A percentile compares a stretch with the other conserved stretches of the same genome.
phyloP scores from a whole-genome alignment of 2,113 vertebrate species.

The Dipodomys ordii region DNA sequence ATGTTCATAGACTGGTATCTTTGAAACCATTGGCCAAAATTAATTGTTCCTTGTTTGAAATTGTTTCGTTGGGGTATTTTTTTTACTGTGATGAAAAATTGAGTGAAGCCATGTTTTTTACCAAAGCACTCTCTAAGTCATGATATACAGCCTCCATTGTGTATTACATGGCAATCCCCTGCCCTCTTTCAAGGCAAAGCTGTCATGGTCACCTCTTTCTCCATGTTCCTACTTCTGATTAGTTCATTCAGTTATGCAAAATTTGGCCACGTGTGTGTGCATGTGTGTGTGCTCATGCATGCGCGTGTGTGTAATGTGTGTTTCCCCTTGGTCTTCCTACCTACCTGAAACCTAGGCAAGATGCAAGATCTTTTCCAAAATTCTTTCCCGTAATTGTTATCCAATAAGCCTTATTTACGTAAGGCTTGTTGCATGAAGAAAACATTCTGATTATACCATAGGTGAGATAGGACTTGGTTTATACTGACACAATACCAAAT shows the following conservation, averaged over 20 bases:
- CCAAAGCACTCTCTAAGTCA: background rate
- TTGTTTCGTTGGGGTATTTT: background rate
- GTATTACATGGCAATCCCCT: background rate
- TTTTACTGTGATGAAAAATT: background rate
- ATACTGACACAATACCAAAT: background rate
- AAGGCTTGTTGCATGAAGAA: background rate
- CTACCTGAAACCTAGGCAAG: background rate
- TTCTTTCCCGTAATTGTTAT: background rate
- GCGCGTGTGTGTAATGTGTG: no score
- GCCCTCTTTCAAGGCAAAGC: background rate
- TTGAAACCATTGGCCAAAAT: background rate
- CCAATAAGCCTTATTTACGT: background rate
- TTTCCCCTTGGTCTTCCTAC: background rate
- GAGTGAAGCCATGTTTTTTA: background rate
- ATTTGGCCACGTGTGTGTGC: background rate
- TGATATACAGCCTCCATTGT: background rate
- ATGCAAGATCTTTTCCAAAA: background rate
- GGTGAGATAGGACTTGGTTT: background rate
- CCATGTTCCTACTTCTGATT: background rate
- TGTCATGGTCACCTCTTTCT: background rate
- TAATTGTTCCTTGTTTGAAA: background rate
- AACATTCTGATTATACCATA: background rate
- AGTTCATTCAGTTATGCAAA: background rate
- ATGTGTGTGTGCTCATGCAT: no score
- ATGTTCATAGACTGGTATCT: background rate